Evolutionary conservation across 2,113 vertebrate species (phyloP), one percentile per base, ranked within the genome.

Genomic region (Megaleporinus macrocephalus): DNA sequence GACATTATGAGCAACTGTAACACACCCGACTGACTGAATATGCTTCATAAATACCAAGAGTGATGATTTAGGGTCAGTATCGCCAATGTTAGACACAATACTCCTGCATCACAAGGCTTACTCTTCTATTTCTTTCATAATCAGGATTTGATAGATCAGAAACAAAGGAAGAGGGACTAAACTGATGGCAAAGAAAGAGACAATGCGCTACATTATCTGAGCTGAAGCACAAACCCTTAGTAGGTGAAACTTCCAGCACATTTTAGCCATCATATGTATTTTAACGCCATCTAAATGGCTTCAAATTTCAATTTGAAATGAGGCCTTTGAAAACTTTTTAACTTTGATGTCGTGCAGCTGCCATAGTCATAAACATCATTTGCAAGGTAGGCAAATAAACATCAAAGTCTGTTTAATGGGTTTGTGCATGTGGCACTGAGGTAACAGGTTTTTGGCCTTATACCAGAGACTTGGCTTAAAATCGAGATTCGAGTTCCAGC

Each of bases 381-480:
- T 79, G 49, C 18, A 16, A 53, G 30, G 20, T 36, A 24, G 68
- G 16, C 63, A 70, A 70, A 29, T 13, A 70, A 16, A 80, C n/a
- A 36, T 36, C 49, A 22, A 62, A 36, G 33, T 61, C 33, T 16
- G 9, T 74, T 79, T 81, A 79, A 81, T 55, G 47, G 79, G 61
- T 65, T 66, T 66, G 79, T 74, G n/a, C 61, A 74, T 74, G 71
- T 61, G 63, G 24, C 14, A 74, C 24, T 53, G 29, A 65, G 79
- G 71, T 74, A 66, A 66, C 59, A 62, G 71, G 55, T 51, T 63
- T 74, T 72, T 63, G 70, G 44, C 61, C 59, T 66, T 41, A 63
- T 22, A 27, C 51, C 49, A 53, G 27, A 73, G 24, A 20, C 30
- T 55, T 74, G 79, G 61, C 11, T 81, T 49, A 41, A 22, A 73